A percentile compares a stretch with the other conserved stretches of the same genome.
phyloP scores from a whole-genome alignment of 2,888 invertebrate genomes.

The Leistus spinibarbis region DNA sequence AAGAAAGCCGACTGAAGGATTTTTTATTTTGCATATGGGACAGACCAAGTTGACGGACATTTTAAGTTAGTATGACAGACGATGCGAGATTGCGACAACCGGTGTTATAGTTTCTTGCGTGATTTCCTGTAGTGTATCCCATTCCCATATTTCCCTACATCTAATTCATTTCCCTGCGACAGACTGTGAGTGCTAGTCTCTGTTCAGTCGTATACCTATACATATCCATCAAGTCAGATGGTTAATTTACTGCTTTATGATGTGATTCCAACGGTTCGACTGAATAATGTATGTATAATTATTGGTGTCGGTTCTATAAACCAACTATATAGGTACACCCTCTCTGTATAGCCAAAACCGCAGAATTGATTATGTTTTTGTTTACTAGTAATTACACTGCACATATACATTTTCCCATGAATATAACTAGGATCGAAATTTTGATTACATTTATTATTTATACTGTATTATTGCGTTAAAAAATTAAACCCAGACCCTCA shows the following conservation, averaged over 20 bases:
- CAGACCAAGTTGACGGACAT: no score
- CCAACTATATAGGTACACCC: background rate
- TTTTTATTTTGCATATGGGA: no score
- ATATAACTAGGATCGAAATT: constrained; percentile 5
- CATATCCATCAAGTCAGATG: background rate
- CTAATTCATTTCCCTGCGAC: background rate
- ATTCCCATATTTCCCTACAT: background rate
- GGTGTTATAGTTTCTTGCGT: no score
- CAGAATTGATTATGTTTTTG: constrained; percentile 26
- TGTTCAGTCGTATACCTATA: background rate
- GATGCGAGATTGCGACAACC: no score
- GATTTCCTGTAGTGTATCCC: background rate
- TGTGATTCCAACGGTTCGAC: constrained; percentile 14
- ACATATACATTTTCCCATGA: constrained; percentile 3
- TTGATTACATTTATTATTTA: constrained; percentile 20
- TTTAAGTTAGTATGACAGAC: no score
- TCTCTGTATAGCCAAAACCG: background rate
- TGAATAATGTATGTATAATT: constrained; percentile 28
- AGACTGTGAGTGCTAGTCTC: background rate
- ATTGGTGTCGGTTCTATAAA: background rate
- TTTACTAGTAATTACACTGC: constrained; percentile 21
- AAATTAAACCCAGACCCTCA: background rate
- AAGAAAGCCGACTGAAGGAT: no score
- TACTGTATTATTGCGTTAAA: background rate
- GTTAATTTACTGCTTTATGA: constrained; percentile 30